Percentiles rank a stretch among this genome's conserved stretches.
phyloP scores from a whole-genome alignment of 2,888 invertebrate species.

The Zygogramma bicolorata region DNA sequence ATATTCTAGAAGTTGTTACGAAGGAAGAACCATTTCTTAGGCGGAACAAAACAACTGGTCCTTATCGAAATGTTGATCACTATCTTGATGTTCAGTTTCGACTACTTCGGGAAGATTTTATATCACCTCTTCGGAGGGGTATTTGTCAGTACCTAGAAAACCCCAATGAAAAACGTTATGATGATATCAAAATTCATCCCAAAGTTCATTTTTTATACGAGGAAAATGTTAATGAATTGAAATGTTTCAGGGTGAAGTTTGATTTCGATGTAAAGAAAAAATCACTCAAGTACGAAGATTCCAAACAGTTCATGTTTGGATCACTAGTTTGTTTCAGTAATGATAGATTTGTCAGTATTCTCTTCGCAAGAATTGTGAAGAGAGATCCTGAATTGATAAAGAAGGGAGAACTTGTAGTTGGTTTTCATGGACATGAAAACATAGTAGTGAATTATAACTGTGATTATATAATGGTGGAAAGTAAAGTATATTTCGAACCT shows the following conservation, averaged over 20 bases:
- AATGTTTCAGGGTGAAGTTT: slow-evolving; percentile 33
- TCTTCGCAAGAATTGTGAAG: slow-evolving; percentile 78
- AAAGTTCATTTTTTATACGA: not conserved
- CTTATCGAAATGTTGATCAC: slow-evolving; percentile 75
- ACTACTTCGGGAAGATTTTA: slow-evolving; percentile 83
- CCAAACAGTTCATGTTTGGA: slow-evolving; percentile 77
- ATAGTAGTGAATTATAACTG: not conserved
- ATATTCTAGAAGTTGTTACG: slow-evolving; percentile 61
- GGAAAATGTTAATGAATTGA: slow-evolving; percentile 1
- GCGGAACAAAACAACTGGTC: slow-evolving; percentile 74
- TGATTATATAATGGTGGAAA: slow-evolving; percentile 77
- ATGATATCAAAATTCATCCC: not conserved
- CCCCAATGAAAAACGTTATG: not conserved
- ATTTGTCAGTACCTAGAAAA: slow-evolving; percentile 60
- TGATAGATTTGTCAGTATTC: slow-evolving; percentile 76
- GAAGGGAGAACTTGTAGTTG: slow-evolving; percentile 67
- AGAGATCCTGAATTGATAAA: slow-evolving; percentile 60
- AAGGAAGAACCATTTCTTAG: slow-evolving; percentile 66
- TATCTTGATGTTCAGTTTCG: slow-evolving; percentile 86
- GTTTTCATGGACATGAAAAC: slow-evolving; percentile 67
- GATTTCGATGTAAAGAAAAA: slow-evolving; percentile 51
- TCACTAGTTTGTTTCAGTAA: slow-evolving; percentile 79
- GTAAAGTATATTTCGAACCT: slow-evolving; percentile 84
- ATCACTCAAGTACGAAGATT: slow-evolving; percentile 66
- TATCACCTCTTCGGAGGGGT: slow-evolving; percentile 78